Evolutionary conservation across 2,113 vertebrate species (phyloP), one percentile per base, ranked within the genome.

Genomic region (Sitta europaea): DNA sequence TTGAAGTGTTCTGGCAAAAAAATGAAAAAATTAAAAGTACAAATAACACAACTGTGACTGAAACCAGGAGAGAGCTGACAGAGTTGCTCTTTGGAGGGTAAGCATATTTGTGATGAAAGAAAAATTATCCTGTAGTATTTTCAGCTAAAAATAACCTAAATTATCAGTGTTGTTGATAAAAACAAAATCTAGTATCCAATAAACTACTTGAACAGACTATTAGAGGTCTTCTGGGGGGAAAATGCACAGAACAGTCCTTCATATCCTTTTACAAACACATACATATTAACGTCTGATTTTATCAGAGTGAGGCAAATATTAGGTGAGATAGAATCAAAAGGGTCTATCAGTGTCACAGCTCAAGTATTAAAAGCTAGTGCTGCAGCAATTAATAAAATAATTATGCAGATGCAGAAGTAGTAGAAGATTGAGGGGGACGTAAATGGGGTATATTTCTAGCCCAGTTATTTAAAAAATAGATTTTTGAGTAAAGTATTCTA

Each of bases 51-150:
- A 20, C 61, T 50, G 7, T 88, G 24, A 43, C 42, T 84, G 50
- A 89, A 91, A 91, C 11, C 12, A 65, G 17, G 31, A 66, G 28
- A 88, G 48, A 84, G 18, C 17, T 55, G 73, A 75, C 16, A 83
- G 42, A 71, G 8, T n/a, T 55, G 2, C 5, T 67, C 27, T 92
- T 91, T 78, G 43, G 15, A 92, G 10, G 8, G 8, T 24, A 59
- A 81, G 9, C 5, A 29, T 63, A 40, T 74, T 58, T 75, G 14
- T 73, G 43, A 59, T 48, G 47, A 81, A 93, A 81, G 33, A 94
- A 88, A 80, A 94, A 71, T 58, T 83, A 17, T 58, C 7, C 21
- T 74, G 12, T 50, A 33, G 28, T 18, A 50, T 88, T 94, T 95
- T 82, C 47, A 66, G 5, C 14, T 71, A 74, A 84, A 67, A 55